phyloP scores from a whole-genome alignment of 2,113 vertebrate genomes.

The Psilopogon haemacephalus region DNA sequence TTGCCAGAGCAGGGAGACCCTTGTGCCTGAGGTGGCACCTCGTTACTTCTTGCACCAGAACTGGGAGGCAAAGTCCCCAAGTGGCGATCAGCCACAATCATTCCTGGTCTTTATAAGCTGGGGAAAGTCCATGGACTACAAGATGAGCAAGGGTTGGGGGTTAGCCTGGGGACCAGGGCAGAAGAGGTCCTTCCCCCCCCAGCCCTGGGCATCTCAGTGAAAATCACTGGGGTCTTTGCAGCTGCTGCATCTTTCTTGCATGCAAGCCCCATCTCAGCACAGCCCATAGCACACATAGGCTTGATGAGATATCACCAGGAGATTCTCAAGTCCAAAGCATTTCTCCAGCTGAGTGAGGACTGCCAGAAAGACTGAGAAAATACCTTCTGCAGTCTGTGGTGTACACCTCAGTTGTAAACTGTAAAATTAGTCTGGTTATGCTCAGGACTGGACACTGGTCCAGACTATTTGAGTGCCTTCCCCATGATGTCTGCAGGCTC shows the following conservation, averaged over 20 bases:
- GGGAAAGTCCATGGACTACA: not conserved
- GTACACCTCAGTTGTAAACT: not conserved
- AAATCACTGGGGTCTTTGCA: not conserved
- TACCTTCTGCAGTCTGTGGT: not conserved
- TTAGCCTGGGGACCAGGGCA: not conserved
- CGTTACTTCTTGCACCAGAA: not conserved
- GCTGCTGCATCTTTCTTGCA: rapidly evolving
- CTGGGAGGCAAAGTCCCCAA: not conserved
- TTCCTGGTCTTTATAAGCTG: not conserved
- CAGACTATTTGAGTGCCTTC: not conserved
- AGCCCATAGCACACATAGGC: not conserved
- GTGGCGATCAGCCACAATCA: not conserved
- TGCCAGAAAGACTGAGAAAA: conserved; percentile 26
- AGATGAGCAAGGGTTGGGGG: not conserved
- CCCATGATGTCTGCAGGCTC: not conserved
- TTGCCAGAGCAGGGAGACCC: not conserved
- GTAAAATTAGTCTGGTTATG: not conserved
- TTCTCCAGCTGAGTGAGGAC: conserved; percentile 19
- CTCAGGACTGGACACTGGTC: not conserved
- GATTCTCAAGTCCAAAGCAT: rapidly evolving
- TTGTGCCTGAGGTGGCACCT: not conserved
- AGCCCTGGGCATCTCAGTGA: not conserved
- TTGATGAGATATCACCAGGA: not conserved
- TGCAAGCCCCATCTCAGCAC: rapidly evolving
- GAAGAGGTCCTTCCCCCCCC: not conserved